These are phyloP conservation scores for Notothenia coriiceps DNA, from an alignment of 2,113 vertebrate genomes.

Conservation along the genomic window DNA sequence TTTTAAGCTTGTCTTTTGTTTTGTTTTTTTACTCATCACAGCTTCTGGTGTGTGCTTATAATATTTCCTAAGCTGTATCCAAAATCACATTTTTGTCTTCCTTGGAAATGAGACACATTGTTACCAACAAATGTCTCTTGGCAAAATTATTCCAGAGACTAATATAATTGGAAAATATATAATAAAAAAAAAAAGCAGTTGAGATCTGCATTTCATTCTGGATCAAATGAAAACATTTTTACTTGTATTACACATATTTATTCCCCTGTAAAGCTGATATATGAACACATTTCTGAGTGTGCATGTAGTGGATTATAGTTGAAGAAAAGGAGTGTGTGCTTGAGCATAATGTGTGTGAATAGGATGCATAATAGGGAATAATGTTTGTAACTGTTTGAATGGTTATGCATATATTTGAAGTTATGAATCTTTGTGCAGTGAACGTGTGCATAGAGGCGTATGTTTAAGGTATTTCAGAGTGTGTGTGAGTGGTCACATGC, in stretches of 20 bases:
- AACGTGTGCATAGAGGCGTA: not conserved
- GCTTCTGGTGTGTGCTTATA: not conserved
- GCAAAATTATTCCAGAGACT: not conserved
- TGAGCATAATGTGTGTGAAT: not conserved
- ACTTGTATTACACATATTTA: too few species aligned
- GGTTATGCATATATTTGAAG: constrained; percentile 1
- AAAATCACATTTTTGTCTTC: too few species aligned
- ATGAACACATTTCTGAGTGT: not conserved
- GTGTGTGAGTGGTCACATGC: not conserved
- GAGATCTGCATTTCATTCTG: not conserved
- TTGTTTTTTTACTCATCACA: not conserved
- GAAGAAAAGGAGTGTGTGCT: not conserved
- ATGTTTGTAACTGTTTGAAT: not conserved
- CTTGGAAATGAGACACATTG: too few species aligned
- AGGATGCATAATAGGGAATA: not conserved
- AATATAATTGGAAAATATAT: not conserved
- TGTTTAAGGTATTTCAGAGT: not conserved
- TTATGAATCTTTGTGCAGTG: not conserved
- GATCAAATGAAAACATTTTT: too few species aligned
- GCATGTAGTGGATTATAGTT: not conserved
- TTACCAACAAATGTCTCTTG: too few species aligned
- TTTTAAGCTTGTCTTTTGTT: not conserved
- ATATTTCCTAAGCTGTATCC: not conserved
- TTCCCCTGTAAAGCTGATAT: not conserved
- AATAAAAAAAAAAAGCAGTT: too few species aligned